Evolutionary conservation across 2,797 vertebrate species (phyloP), one percentile per base, ranked within the genome.

Genomic region (Myotis pilosus): DNA sequence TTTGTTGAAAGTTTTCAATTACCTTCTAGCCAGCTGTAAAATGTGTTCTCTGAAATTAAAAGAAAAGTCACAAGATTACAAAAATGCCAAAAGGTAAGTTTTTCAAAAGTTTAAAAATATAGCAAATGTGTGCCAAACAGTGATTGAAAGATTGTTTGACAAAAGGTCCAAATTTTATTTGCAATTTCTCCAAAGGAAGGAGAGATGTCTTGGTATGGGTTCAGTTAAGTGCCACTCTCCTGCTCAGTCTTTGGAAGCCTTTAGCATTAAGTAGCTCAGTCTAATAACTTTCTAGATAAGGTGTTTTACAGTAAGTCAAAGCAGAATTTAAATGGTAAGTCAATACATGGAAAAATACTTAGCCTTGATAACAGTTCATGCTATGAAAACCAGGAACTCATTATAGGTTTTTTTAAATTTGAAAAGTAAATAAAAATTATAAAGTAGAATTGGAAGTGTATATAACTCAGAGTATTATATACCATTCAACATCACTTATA

Each of bases 21-120:
- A 99, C 99, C 99, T 98, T 99, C 98, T 92, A 99, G 98, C 99
- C 99, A 99, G 75, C 97, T 98, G 98, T 99, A 98, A 98, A 99
- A 99, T 0, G 81, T 97, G 3, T 97, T 98, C 4, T 98, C 99
- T 99, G 98, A 79, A 98, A 98, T 97, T 20, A 60, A 91, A 87
- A 88, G 80, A 96, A 72, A 68, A 89, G 78, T 97, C 51, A 95
- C 68, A 94, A 92, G 41, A 74, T 60, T 91, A 8, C 78, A 91
- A 95, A 93, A 93, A 83, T 53, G 53, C 19, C 87, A 94, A 95
- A 91, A 51, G 15, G 8, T 11, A 96, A 8, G 1, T 41, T 89
- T 91, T 83, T 90, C 62, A 75, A 87, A 85, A 94, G 69, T 86
- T 72, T 91, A 62, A 82, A 72, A 78, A 30, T 22, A 94, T 17